Base-by-base conservation (phyloP, 1,140 invertebrate genomes). In the Procambarus clarkii region DNA sequence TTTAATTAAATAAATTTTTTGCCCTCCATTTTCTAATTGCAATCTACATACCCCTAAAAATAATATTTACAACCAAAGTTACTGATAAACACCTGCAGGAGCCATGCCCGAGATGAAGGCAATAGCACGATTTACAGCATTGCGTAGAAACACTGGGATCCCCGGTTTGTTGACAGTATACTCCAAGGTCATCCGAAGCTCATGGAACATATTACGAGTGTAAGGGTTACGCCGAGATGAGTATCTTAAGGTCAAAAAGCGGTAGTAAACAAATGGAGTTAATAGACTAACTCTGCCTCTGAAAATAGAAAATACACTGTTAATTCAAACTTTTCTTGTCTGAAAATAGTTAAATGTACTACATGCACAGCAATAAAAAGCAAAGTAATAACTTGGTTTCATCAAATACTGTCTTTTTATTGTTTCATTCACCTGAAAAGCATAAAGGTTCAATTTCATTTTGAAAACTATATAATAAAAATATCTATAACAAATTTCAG, bases 211-310 rank as follows among this genome's bases (percentile, higher is more conserved):
- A 93, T 97, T 97, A 92, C 98, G 96, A 45, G 97, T 98, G 95
- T 98, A 98, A 0, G 98, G 98, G 96, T 99, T 99, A 93, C 98
- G 97, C 88, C 97, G 96, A 8, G 98, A 99, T 64, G 97, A 95
- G 95, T 99, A 98, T 80, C 98, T 96, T 93, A 98, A 95, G 76
- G 96, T 96, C 89, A 99, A 95, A 95, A 99, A 99, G 94, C 98
- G 97, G 95, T 99, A 99, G 95, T 99, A 99, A 80, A 99, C 96
- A 94, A 99, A 97, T 64, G 98, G 98, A 60, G 98, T 97, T 92
- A 99, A 95, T 34, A 99, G 94, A 83, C 97, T 97, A 93, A 97
- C 97, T 94, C 97, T 96, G 13, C 98, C 98, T 93, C 98, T 98
- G 95, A 82, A 96, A 96, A 74, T 21, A 74, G 34, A 74, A 74